Evolutionary conservation across 2,888 invertebrate species (phyloP).

Genomic region (Euplexia lucipara): DNA sequence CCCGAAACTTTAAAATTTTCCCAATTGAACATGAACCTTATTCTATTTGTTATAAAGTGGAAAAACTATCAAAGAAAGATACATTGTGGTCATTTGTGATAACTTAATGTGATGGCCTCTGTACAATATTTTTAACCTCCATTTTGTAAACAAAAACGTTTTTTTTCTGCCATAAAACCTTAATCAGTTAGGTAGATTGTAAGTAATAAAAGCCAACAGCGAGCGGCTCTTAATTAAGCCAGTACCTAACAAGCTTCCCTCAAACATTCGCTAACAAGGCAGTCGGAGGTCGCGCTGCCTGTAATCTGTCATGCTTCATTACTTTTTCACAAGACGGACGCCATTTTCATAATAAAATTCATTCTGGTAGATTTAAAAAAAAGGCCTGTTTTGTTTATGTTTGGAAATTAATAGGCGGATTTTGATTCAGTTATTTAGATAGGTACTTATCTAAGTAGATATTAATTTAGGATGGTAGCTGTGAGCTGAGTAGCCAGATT

Average conservation of each 20-base stretch:
- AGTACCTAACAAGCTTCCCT: constrained; percentile 1
- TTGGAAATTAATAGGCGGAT: not conserved
- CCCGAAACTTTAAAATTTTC: too few species aligned
- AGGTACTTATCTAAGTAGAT: too few species aligned
- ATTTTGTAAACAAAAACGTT: not conserved
- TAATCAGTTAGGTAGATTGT: not conserved
- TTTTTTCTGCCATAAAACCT: not conserved
- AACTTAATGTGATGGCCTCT: too few species aligned
- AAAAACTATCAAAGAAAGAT: too few species aligned
- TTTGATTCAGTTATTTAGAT: too few species aligned
- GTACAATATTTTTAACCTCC: too few species aligned
- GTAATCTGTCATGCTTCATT: constrained; percentile 58
- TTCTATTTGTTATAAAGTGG: too few species aligned
- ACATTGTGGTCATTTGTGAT: too few species aligned
- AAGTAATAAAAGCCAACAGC: constrained; percentile 9
- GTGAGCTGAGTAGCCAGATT: too few species aligned
- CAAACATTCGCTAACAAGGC: constrained; percentile 32
- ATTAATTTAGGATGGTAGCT: not conserved
- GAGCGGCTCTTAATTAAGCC: constrained; percentile 30
- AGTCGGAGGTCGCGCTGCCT: constrained; percentile 47
- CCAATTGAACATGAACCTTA: too few species aligned
- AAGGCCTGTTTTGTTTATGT: constrained; percentile 6
- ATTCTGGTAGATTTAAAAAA: not conserved
- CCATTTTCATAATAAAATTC: constrained; percentile 28
- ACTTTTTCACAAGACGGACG: constrained; percentile 46